Evolutionary conservation across 2,888 invertebrate species (phyloP).

Genomic region (Iselma pallidipennis): DNA sequence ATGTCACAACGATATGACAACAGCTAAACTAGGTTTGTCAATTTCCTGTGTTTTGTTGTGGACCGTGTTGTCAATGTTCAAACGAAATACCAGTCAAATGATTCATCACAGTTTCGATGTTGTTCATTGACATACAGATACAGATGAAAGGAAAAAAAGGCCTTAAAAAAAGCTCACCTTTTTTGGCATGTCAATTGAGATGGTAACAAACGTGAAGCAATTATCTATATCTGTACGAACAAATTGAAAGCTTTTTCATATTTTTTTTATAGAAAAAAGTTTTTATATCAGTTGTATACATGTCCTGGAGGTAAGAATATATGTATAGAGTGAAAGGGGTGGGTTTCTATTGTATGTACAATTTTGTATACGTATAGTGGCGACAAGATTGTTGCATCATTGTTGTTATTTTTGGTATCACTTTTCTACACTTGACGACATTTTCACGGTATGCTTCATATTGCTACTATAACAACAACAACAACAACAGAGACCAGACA

Average conservation of each 20-base stretch:
- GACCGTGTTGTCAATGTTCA: slow-evolving; percentile 12
- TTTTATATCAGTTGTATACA: background rate
- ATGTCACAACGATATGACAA: slow-evolving; percentile 15
- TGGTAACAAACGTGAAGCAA: background rate
- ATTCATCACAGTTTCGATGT: background rate
- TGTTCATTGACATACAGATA: background rate
- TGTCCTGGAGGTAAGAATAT: background rate
- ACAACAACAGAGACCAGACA: slow-evolving; percentile 28
- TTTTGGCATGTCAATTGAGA: background rate
- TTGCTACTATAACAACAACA: slow-evolving; percentile 5
- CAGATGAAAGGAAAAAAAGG: background rate
- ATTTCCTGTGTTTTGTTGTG: slow-evolving; percentile 24
- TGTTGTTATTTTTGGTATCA: slow-evolving; percentile 16
- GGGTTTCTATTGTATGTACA: background rate
- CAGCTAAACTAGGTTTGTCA: slow-evolving; percentile 21
- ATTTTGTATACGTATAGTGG: slow-evolving; percentile 15
- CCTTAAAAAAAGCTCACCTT: background rate
- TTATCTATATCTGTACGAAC: background rate
- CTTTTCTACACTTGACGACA: slow-evolving; percentile 16
- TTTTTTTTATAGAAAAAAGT: background rate
- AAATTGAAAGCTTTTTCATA: background rate
- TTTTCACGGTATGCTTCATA: slow-evolving; percentile 20
- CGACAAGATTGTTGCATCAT: slow-evolving; percentile 20
- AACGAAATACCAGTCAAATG: background rate
- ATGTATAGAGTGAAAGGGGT: background rate